Conservation (phyloP, 2,888 invertebrate species). For the Volucella bombylans region DNA sequence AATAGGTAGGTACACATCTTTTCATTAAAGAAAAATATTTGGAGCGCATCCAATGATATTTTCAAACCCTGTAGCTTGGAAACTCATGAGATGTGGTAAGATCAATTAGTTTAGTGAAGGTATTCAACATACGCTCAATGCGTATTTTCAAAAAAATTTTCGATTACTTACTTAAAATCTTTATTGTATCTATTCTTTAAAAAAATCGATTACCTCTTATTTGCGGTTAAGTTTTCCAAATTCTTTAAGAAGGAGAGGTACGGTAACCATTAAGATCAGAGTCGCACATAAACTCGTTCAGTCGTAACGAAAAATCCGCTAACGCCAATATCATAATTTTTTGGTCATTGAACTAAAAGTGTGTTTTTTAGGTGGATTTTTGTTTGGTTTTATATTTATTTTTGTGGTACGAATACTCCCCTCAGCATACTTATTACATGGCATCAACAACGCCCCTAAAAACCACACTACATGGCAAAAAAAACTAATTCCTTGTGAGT, state of each 20-base stretch:
- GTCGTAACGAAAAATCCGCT: constrained; percentile 17
- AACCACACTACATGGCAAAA: background rate
- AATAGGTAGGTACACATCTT: too few species aligned
- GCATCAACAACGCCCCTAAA: constrained; percentile 17
- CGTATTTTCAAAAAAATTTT: too few species aligned
- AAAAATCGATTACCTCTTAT: background rate
- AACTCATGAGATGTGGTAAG: too few species aligned
- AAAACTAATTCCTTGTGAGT: background rate
- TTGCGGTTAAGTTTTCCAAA: constrained; percentile 36
- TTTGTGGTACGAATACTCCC: constrained; percentile 5
- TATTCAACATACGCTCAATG: too few species aligned
- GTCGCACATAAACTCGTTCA: constrained; percentile 8
- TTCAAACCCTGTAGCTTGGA: too few species aligned
- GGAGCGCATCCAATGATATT: too few species aligned
- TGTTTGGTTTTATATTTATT: constrained; percentile 18
- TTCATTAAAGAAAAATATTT: too few species aligned
- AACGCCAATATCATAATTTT: constrained; percentile 16
- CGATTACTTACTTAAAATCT: too few species aligned
- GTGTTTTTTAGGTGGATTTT: constrained; percentile 7
- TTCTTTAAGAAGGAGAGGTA: background rate
- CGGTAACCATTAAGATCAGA: background rate
- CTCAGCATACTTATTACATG: constrained; percentile 5
- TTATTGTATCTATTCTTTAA: too few species aligned
- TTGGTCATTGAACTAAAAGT: constrained; percentile 54
- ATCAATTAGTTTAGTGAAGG: too few species aligned